Base-by-base conservation (phyloP, 2,113 vertebrate species). In the Rissa tridactyla region DNA sequence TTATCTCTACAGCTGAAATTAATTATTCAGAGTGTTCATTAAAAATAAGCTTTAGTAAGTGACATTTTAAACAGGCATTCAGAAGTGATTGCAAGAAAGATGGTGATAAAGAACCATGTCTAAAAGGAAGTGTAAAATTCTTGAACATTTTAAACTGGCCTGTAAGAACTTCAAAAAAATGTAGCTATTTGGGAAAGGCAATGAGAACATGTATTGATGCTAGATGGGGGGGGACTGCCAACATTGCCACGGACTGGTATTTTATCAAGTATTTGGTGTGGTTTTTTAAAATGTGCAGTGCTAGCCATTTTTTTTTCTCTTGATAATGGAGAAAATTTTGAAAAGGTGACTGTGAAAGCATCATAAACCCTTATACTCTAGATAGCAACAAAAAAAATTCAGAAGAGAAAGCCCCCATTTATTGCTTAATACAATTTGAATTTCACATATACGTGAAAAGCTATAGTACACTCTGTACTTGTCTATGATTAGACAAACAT, bases 41-140 rank as follows among this genome's bases (percentile, higher is more conserved):
- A 97, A 97, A 97, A 96, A 95, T 46, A 71, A 96, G 91, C 86
- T 96, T 96, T 86, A 68, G 90, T 95, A 95, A 97, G 89, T 95
- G 96, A 92, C 66, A 87, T 95, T 97, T 96, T 54, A 64, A 95
- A 65, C n/a, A 75, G 66, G 81, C 93, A 15, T 87, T 94, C 88
- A 65, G 84, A 88, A 94, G 64, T n/a, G 92, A 95, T 94, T 94
- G 86, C 68, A 61, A 10, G 76, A 46, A 88, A 84, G 72, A 72
- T 92, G 88, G 55, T 96, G 93, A 95, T 95, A 96, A 97, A 95
- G 77, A 71, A 1, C 64, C 84, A 13, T 8, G 34, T 46, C 69
- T 83, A 30, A 88, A 91, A 91, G 82, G 66, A 83, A 66, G 29
- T n/a, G 11, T 72, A 17, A 95, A 86, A 86, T 29, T 13, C 62